Evolutionary conservation across 1,140 invertebrate species (phyloP).

Genomic region (Coenobita brevimanus): DNA sequence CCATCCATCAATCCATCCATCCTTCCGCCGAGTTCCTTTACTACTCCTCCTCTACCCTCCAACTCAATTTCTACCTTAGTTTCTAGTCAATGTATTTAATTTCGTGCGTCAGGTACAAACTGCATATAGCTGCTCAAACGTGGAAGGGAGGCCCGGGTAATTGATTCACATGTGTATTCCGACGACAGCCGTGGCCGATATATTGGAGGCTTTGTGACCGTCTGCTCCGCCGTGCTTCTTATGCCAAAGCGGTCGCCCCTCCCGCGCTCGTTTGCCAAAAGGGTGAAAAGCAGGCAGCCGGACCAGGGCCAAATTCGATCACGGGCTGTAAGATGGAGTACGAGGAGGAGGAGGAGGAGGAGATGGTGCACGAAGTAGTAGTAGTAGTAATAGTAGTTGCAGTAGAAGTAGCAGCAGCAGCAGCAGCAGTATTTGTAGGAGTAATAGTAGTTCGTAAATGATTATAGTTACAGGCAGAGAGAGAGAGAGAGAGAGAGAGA

Average conservation of each 20-base stretch:
- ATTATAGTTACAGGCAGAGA: too few relatives aligned
- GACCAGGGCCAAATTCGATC: constrained; percentile 14
- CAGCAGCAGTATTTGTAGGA: not conserved
- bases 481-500: too few relatives aligned
- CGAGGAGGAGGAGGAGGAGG: not conserved
- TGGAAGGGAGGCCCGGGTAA: constrained; percentile 45
- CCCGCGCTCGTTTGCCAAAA: not conserved
- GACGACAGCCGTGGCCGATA: constrained; percentile 51
- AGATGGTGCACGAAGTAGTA: not conserved
- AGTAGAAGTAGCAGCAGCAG: not conserved
- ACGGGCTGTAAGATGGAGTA: not conserved
- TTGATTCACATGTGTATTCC: constrained; percentile 64
- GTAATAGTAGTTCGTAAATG: not conserved
- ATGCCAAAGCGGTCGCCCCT: constrained; percentile 39
- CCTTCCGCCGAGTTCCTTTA: not conserved
- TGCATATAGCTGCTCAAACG: constrained; percentile 59
- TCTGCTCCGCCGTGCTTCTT: constrained; percentile 48
- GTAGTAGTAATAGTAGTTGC: not conserved
- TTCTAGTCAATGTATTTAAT: constrained; percentile 53
- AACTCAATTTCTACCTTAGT: constrained; percentile 33
- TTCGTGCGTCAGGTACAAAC: constrained; percentile 49
- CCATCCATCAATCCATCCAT: not conserved
- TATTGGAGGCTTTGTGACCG: constrained; percentile 57
- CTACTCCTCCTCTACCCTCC: constrained; percentile 1
- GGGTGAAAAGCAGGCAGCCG: constrained; percentile 14